phyloP scores from a whole-genome alignment of 2,888 invertebrate species.

The Orthosia gracilis region DNA sequence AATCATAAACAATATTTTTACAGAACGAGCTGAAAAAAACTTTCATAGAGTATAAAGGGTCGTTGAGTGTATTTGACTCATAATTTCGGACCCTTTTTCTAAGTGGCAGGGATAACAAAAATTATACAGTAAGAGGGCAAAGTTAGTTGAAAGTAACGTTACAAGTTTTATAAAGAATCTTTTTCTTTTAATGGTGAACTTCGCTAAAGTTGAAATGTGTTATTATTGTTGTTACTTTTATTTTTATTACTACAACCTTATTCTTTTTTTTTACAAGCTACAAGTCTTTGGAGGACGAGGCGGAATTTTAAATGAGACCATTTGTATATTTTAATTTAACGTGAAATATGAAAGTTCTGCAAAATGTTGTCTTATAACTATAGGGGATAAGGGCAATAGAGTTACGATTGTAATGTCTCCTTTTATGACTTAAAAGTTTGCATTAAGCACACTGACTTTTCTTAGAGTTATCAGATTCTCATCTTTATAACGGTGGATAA shows the following conservation, averaged over 20 bases:
- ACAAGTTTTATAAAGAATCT: conserved; percentile 52
- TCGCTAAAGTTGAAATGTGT: conserved; percentile 53
- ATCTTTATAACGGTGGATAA: not conserved
- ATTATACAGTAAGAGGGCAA: conserved; percentile 44
- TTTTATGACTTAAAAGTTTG: not conserved
- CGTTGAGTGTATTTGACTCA: conserved; percentile 36
- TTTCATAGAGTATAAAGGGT: conserved; percentile 32
- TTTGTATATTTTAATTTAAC: not conserved
- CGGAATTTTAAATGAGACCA: not conserved
- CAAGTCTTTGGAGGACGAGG: not conserved
- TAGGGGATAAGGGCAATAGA: not conserved
- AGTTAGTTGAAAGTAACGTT: conserved; percentile 50
- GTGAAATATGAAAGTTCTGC: not conserved
- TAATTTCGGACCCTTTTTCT: conserved; percentile 50
- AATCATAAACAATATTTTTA: conserved; percentile 44
- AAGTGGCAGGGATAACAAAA: conserved; percentile 53
- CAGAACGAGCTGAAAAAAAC: conserved; percentile 10
- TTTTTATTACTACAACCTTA: conserved; percentile 28
- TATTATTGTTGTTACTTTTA: conserved; percentile 30
- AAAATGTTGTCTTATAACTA: not conserved
- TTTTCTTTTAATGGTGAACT: conserved; percentile 48
- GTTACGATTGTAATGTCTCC: not conserved
- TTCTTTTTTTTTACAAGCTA: conserved; percentile 8
- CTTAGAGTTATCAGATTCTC: not conserved
- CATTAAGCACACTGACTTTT: not conserved